Evolutionary conservation across 2,797 vertebrate species (phyloP), one percentile per base, ranked within the genome.

Genomic region (Acanthornis magna): DNA sequence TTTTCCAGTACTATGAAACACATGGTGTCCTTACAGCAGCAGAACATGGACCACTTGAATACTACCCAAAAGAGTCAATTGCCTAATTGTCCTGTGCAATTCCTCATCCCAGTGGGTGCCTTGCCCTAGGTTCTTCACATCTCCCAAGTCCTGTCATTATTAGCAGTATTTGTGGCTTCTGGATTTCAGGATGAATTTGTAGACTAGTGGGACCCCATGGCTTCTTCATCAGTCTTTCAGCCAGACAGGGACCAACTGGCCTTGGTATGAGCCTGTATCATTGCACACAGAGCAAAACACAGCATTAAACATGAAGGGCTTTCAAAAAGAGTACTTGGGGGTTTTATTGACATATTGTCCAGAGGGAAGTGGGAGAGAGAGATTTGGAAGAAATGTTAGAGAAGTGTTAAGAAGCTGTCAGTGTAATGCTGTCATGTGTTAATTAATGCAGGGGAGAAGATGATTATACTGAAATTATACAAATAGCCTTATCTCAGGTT

Each of bases 401-500:
- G 50, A 76, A 93, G 90, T 63, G 93, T 82, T 91, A 94, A 95
- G 86, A 92, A 92, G 87, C 91, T 96, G 93, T 91, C 94, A 92
- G 72, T 85, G 50, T 87, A 89, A 77, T 89, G 65, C 75, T 96
- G 91, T 93, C 89, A 94, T 95, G 92, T 95, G 94, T 88, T 94
- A 95, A 95, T 94, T 95, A 95, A 95, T 93, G 84, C 93, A 89
- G n/a, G 32, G 74, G 27, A 93, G 85, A 95, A 92, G 65, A 91
- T 1, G 12, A 96, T 96, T 91, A 91, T 51, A 68, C 78, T 55
- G 72, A 92, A 95, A 89, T 88, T 79, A 93, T 79, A 96, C 86
- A 91, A 96, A 87, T 91, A 95, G 75, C 65, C 87, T 81, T 93
- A 92, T 95, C 88, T 92, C 89, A 92, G 81, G 80, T 94, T 96